Evolutionary conservation across 2,888 invertebrate genomes (phyloP).

Genomic region (Acleris cristana): DNA sequence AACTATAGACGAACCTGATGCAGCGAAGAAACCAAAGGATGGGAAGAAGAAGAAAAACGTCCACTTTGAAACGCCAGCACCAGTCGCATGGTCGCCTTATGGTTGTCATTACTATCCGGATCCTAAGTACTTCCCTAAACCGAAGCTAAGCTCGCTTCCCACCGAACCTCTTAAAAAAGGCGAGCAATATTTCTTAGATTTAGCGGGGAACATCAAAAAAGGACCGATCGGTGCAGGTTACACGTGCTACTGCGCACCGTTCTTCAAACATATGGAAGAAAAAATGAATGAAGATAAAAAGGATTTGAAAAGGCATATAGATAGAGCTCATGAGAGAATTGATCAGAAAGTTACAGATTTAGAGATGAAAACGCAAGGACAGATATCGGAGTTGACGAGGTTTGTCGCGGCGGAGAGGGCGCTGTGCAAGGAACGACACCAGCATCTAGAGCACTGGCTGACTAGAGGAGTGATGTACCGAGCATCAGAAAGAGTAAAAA

Average conservation of each 20-base stretch:
- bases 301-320: slow-evolving; percentile 90
- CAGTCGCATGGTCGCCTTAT: slow-evolving; percentile 92
- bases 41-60: slow-evolving; percentile 80
- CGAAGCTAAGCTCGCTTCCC: slow-evolving; percentile 93
- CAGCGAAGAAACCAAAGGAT: slow-evolving; percentile 73
- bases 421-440: slow-evolving; percentile 85
- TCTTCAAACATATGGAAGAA: slow-evolving; percentile 94
- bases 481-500: slow-evolving; percentile 78
- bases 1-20: slow-evolving; percentile 81
- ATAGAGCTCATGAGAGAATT: slow-evolving; percentile 90
- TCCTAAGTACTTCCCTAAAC: slow-evolving; percentile 92
- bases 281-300: slow-evolving; percentile 91
- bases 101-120: slow-evolving; percentile 96
- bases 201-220: slow-evolving; percentile 97
- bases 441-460: slow-evolving; percentile 88
- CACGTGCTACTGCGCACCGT: slow-evolving; percentile 96
- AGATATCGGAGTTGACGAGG: slow-evolving; percentile 87
- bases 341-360: slow-evolving; percentile 92
- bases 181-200: slow-evolving; percentile 96
- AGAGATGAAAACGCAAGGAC: slow-evolving; percentile 88
- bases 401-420: slow-evolving; percentile 86
- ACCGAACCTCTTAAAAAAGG: slow-evolving; percentile 93
- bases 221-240: slow-evolving; percentile 97
- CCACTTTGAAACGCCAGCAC: slow-evolving; percentile 77
- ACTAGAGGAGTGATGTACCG: slow-evolving; percentile 86